Evolutionary conservation across 2,797 vertebrate genomes (phyloP).

Genomic region (Betta splendens): DNA sequence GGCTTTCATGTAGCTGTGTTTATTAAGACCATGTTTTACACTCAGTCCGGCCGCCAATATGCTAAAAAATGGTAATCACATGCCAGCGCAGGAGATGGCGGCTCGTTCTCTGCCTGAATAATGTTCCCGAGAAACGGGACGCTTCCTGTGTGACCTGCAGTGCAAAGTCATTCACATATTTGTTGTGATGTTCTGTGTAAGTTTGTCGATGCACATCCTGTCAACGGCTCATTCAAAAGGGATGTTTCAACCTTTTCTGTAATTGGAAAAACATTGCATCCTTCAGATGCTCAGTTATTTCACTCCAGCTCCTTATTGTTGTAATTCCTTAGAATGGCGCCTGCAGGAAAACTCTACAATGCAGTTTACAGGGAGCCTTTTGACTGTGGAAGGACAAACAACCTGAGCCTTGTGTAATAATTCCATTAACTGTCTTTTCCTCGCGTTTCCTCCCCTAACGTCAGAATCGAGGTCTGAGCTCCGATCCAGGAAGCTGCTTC

Average conservation of each 20-base stretch:
- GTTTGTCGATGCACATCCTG: constrained; percentile 13
- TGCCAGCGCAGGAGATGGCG: constrained; percentile 13
- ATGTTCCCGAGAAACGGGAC: constrained; percentile 33
- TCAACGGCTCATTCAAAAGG: constrained; percentile 17
- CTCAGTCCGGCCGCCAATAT: constrained; percentile 29
- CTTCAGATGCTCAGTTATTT: constrained; percentile 24
- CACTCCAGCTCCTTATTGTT: constrained; percentile 24
- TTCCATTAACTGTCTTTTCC: background rate
- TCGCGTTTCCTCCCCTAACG: background rate
- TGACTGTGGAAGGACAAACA: background rate
- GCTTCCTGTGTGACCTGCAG: constrained; percentile 12
- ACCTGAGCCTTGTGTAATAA: background rate
- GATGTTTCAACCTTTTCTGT: constrained; percentile 17
- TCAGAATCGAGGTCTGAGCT: background rate
- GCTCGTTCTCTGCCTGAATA: constrained; percentile 17
- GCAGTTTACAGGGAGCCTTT: constrained; percentile 19
- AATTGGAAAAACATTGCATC: constrained; percentile 31
- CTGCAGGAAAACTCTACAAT: constrained; percentile 30
- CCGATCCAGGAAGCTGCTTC: no score
- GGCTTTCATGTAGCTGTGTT: constrained; percentile 33
- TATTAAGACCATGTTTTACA: constrained; percentile 34
- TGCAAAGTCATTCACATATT: constrained; percentile 18
- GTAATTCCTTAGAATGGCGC: constrained; percentile 32
- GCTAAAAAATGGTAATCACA: constrained; percentile 26
- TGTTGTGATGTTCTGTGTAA: constrained; percentile 13